Evolutionary conservation across 2,113 vertebrate species (phyloP), one percentile per base, ranked within the genome.

Genomic region (Leptobrachium leishanense): DNA sequence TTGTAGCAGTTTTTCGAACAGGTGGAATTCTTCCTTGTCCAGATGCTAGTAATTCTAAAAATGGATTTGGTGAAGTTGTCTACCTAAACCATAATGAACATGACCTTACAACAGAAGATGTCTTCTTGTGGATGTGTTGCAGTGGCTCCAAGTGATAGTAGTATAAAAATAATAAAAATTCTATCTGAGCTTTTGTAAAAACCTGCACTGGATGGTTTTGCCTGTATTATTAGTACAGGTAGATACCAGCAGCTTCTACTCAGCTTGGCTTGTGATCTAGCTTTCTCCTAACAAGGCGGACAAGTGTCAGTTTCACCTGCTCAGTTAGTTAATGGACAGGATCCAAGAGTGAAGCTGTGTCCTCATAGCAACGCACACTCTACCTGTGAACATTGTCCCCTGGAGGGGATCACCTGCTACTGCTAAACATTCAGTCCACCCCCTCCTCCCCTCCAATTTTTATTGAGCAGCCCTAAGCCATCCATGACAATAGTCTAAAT

Each of bases 361-460:
- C 64, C 72, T 67, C 78, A 66, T 81, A 74, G 78, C 78, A 81
- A 81, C 78, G 54, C 31, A 81, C 68, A 74, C 71, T 68, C 65
- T 81, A 74, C 78, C 78, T 81, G 78, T 80, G 68, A 74, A 72
- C 67, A 66, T 73, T 81, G 39, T 74, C 64, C 43, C 78, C 64
- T 59, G 78, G 71, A 81, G 65, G 63, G 78, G 39, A 81, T 59
- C 42, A 50, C 53, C 62, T 31, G 20, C 20, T 31, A 31, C 20
- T 68, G 71, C 64, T 69, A 80, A 74, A 55, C 67, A 79, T 71
- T 73, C 64, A 74, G 59, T 63, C 31, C 77, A 69, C 57, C 77
- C 77, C 71, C 67, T 40, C 54, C 46, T 50, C 46, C 8, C 46
- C 8, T 50, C 8, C 20, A 31, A 31, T 31, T 31, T 31, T 31